A percentile compares a stretch with the other conserved stretches of the same genome.
Evolutionary conservation across 2,888 invertebrate genomes (phyloP).

Genomic region (Drosophila putrida): DNA sequence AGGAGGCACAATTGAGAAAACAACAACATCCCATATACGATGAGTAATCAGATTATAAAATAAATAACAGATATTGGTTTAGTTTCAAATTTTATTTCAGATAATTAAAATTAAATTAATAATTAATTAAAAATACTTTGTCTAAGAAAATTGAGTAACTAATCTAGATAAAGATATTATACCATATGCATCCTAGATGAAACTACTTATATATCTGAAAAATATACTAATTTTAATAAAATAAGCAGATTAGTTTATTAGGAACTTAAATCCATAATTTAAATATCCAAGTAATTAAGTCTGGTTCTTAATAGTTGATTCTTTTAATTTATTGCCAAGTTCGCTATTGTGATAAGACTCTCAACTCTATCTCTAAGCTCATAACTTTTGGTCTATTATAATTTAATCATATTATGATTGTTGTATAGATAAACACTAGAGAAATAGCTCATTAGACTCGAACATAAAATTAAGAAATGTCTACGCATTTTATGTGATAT

Average conservation of each 20-base stretch:
- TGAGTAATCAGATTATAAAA: neutral
- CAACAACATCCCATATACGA: neutral
- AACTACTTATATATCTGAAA: neutral
- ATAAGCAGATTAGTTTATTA: neutral
- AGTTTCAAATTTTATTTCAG: neutral
- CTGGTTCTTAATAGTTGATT: neutral
- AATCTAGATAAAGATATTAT: neutral
- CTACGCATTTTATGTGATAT: neutral
- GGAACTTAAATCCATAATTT: no score
- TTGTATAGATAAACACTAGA: constrained; percentile 4
- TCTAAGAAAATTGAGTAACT: neutral
- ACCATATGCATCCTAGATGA: no score
- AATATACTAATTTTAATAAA: neutral
- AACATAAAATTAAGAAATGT: neutral
- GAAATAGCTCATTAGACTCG: constrained; percentile 3
- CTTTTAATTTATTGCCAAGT: neutral
- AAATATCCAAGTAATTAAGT: neutral
- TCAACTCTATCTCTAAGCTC: neutral
- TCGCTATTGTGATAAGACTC: neutral
- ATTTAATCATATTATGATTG: neutral
- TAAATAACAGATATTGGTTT: neutral
- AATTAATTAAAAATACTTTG: neutral
- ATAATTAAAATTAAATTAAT: no score
- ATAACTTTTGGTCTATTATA: constrained; percentile 1
- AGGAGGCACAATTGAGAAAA: neutral